phyloP scores from a whole-genome alignment of 2,113 vertebrate genomes.

The Pongo abelii region DNA sequence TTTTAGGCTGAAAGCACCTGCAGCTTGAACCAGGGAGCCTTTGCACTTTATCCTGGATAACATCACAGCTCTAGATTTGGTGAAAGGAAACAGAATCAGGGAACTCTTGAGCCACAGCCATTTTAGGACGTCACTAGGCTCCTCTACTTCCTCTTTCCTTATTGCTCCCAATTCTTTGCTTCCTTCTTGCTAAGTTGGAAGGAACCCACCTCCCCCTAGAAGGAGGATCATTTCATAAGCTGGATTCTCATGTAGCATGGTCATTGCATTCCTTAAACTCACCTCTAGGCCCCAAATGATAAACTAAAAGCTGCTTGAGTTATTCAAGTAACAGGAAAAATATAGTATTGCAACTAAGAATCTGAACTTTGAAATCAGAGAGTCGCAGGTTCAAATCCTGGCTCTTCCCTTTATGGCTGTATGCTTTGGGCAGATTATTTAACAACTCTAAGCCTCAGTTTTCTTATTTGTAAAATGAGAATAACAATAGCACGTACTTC shows the following conservation, averaged over 20 bases:
- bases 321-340: not conserved
- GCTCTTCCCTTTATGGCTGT: not conserved
- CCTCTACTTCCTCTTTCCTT: not conserved
- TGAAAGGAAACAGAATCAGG: not conserved
- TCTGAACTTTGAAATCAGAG: not conserved
- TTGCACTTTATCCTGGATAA: not conserved
- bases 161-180: not conserved
- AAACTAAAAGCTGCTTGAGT: not conserved
- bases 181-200: not conserved
- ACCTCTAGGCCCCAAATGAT: not conserved
- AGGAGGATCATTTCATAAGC: not conserved
- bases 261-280: not conserved
- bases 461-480: not conserved
- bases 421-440: not conserved
- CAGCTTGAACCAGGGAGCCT: not conserved
- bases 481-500: not conserved
- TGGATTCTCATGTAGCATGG: not conserved
- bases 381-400: not conserved
- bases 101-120: fast-evolving
- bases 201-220: not conserved
- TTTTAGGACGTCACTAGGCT: not conserved
- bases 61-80: not conserved
- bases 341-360: not conserved
- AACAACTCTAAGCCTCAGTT: not conserved
- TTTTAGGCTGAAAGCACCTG: not conserved